A percentile compares a stretch with the other conserved stretches of the same genome.
Evolutionary conservation across 2,888 invertebrate species (phyloP).

Genomic region (Stenotaenia linearis): DNA sequence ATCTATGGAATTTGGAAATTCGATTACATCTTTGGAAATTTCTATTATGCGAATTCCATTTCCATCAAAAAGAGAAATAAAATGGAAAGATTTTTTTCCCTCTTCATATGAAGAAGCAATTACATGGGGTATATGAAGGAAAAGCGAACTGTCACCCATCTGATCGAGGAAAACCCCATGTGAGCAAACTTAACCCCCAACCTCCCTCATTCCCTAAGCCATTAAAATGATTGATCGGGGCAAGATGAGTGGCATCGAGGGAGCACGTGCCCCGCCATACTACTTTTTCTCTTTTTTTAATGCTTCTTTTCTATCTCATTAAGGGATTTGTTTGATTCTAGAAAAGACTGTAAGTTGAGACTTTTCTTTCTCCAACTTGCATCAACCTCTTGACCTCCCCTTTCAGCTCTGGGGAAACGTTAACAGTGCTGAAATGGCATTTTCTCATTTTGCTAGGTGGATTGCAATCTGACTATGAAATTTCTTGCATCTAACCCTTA

Average conservation of each 20-base stretch:
- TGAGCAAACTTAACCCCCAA: background rate
- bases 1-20: background rate
- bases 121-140: background rate
- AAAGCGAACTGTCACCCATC: slow-evolving; percentile 4
- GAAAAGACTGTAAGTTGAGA: background rate
- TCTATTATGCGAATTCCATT: background rate
- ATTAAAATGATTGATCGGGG: background rate
- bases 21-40: background rate
- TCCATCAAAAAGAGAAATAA: background rate
- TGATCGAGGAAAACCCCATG: background rate
- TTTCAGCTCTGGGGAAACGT: background rate
- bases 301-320: background rate
- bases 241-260: background rate
- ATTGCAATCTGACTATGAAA: slow-evolving; percentile 4
- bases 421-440: background rate
- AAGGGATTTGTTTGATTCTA: background rate
- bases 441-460: slow-evolving; percentile 9
- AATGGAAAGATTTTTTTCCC: background rate
- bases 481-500: background rate
- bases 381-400: background rate
- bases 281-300: background rate
- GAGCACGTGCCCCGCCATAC: background rate
- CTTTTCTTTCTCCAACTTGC: background rate
- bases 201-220: background rate
- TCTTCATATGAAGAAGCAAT: background rate